Evolutionary conservation across 2,888 invertebrate species (phyloP), one percentile per base, ranked within the genome.

Genomic region (Alloscopus bannaensis): DNA sequence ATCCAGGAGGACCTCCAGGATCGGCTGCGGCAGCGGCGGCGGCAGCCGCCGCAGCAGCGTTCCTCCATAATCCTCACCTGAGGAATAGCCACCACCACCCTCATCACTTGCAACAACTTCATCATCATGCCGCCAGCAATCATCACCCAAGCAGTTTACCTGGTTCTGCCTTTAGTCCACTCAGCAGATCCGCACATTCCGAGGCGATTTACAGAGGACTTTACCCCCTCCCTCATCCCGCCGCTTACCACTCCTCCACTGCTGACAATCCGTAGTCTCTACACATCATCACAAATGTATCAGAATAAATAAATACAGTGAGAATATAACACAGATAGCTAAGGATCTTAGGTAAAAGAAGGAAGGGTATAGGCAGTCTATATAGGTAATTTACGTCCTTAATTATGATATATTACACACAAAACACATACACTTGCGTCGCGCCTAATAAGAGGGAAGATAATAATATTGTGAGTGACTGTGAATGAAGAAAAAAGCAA

Each of bases 21-120:
- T 64, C 73, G 83, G 62, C 62, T 13, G 62, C 62, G 84, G 88
- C 88, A 84, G 88, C 88, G 59, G 88, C 88, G 47, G 82, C 81
- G 2, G 83, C 80, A 1, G 87, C 88, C 57, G 88, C 88, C 45
- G 88, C 86, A 2, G 87, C 87, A 2, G 75, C 75, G 4, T 75
- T 75, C 40, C 75, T 75, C 47, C 75, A 75, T 83, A 87, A 52
- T 86, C 87, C 42, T 87, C 87, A 57, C 86, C 86, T 79, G 86
- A 87, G 24, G 86, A 77, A 64, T 69, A 66, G 59, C 59, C 73
- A 69, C 68, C 81, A 78, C 70, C 81, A 68, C 22, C 87, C 29
- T 86, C 87, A 40, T 80, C 86, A 52, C 36, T 69, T 60, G 18
- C 80, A 62, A 29, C 73, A 60, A 45, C 71, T 60, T 50, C 72